These are phyloP conservation scores for Trichechus manatus DNA, from an alignment of 2,113 vertebrate species.

Conservation along the genomic window DNA sequence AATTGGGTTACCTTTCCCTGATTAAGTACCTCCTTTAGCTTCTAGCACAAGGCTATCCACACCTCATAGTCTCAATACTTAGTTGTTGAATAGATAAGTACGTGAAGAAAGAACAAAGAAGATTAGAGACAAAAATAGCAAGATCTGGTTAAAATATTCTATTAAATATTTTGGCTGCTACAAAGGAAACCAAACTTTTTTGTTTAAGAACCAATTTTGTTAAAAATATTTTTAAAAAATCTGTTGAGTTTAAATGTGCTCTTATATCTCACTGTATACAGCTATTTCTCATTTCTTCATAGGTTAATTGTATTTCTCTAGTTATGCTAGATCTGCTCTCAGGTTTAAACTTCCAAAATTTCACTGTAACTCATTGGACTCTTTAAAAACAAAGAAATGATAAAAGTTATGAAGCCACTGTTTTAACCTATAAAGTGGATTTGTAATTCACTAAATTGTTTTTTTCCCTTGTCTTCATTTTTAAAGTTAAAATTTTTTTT, in stretches of 20 bases:
- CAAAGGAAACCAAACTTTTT: constrained; percentile 42
- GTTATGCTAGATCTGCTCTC: background rate
- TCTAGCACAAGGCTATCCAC: background rate
- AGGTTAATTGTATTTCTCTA: constrained; percentile 6
- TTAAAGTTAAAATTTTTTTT: background rate
- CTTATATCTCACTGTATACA: background rate
- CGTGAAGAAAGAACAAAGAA: constrained; percentile 39
- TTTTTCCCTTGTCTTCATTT: constrained; percentile 15
- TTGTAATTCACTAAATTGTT: constrained; percentile 1
- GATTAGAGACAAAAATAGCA: constrained; percentile 1
- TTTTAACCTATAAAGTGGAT: background rate
- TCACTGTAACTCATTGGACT: background rate
- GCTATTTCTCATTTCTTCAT: background rate
- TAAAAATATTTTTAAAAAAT: background rate
- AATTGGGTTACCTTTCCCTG: background rate
- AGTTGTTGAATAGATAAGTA: constrained; percentile 41
- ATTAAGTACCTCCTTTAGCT: background rate
- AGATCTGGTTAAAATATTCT: constrained; percentile 26
- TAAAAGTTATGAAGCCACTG: background rate
- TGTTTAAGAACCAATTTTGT: background rate
- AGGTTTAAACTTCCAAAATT: background rate
- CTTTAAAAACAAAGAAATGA: constrained; percentile 44
- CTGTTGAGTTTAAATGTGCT: constrained; percentile 6
- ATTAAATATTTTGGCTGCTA: constrained; percentile 52
- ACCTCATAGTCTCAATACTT: background rate